phyloP scores from a whole-genome alignment of 2,888 invertebrate genomes.

The Cheilosia impressa region DNA sequence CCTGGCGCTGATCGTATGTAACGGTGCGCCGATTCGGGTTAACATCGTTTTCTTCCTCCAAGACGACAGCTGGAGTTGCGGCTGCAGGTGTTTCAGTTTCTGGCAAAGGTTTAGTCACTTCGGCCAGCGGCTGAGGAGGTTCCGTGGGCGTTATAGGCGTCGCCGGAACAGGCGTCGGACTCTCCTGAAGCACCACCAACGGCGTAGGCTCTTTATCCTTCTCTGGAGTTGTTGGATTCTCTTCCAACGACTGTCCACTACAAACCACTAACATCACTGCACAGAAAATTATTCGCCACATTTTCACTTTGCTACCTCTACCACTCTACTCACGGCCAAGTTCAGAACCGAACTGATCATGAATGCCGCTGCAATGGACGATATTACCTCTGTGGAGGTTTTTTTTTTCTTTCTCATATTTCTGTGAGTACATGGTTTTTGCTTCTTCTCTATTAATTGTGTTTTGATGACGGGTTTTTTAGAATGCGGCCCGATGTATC shows the following conservation, averaged over 20 bases:
- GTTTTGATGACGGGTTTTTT: conserved; percentile 43
- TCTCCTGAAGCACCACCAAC: conserved; percentile 43
- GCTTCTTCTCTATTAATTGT: conserved; percentile 37
- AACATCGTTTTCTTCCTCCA: conserved; percentile 39
- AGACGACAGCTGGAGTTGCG: not conserved
- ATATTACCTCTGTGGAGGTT: conserved; percentile 59
- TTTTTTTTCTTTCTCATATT: conserved; percentile 45
- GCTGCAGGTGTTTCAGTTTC: conserved; percentile 41
- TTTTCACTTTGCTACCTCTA: conserved; percentile 31
- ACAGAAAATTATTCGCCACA: conserved; percentile 72
- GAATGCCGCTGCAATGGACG: conserved; percentile 58
- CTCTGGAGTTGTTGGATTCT: conserved; percentile 43
- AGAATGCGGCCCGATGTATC: conserved; percentile 59
- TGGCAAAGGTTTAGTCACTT: conserved; percentile 50
- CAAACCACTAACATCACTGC: conserved; percentile 59
- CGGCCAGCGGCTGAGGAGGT: conserved; percentile 28
- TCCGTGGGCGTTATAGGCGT: conserved; percentile 17
- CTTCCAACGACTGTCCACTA: conserved; percentile 52
- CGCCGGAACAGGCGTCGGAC: conserved; percentile 22
- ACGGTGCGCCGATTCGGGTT: conserved; percentile 78
- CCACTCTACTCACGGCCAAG: conserved; percentile 73
- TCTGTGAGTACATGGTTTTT: conserved; percentile 39
- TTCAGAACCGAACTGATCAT: conserved; percentile 73
- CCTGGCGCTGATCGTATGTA: conserved; percentile 88
- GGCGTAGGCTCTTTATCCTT: conserved; percentile 53